Base-by-base conservation (phyloP, 2,113 vertebrate genomes). In the Pica pica region DNA sequence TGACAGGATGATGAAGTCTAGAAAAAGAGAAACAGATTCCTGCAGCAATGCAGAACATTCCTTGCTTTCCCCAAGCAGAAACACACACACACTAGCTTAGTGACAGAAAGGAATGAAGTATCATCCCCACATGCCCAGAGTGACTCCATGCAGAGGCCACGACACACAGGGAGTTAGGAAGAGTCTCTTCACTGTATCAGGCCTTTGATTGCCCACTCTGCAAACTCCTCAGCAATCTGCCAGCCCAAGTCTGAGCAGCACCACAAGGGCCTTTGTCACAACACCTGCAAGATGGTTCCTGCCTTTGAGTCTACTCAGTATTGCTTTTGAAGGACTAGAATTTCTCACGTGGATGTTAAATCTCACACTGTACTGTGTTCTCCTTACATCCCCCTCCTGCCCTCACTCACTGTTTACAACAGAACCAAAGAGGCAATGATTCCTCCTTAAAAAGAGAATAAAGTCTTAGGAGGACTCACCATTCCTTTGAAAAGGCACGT, bases 1-100 rank as follows among this genome's bases (percentile, higher is more conserved):
- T 0, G 98, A 97, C 96, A 99, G 97, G 93, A 99, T 82, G 70
- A 98, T 83, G 89, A 98, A 99, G 96, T 99, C 99, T 99, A 33
- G 9, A 57, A 87, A 27, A 15, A 33, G 4, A 55, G 35, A 22
- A 65, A 41, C 9, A 63, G 13, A 71, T 42, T 70, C 33, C 20
- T 64, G 0, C 22, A 67, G 28, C 52, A 73, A 70, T 75, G 41
- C 27, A 61, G 27, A 33, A 13, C 10, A 28, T 27, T 44, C 42
- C n/a, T 41, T 63, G 28, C 24, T 42, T 67, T 82, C 64, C 64
- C 64, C 12, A 79, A 73, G 37, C 49, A 85, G 26, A 19, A 81
- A 56, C 19, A 53, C 59, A 22, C 59, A 22, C 31, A 65, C 39
- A 52, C 15, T 22, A 52, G 15, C 19, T n/a, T 5, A 53, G 59